Evolutionary conservation across 1,140 invertebrate genomes (phyloP).

Genomic region (Reticulitermes speratus): DNA sequence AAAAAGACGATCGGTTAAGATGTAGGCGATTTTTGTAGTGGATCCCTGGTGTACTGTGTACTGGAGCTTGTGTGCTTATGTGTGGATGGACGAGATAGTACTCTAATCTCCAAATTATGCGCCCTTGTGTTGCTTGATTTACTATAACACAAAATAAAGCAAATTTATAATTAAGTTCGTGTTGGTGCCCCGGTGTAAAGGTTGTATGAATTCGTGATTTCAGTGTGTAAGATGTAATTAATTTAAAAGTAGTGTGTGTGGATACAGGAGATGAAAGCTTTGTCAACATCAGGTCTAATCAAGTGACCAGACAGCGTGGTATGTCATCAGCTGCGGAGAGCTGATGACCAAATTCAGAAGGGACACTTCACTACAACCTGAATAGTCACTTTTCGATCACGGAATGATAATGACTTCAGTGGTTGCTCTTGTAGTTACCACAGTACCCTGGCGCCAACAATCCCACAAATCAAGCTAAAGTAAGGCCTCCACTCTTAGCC

Average conservation of each 20-base stretch:
- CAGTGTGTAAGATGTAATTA: background rate
- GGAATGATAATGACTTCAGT: background rate
- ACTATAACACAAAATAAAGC: no score
- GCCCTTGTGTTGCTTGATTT: no score
- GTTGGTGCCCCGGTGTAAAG: no score
- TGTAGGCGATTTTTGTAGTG: no score
- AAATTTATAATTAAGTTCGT: no score
- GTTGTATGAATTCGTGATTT: background rate
- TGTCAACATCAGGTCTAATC: background rate
- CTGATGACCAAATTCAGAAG: background rate
- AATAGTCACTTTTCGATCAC: background rate
- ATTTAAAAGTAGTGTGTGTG: background rate
- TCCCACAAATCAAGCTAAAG: background rate
- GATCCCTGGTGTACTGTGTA: no score
- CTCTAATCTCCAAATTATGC: no score
- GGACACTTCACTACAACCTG: background rate
- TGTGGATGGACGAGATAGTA: no score
- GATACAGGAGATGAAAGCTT: background rate
- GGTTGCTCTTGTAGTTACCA: background rate
- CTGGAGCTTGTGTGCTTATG: no score
- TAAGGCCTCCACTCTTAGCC: background rate
- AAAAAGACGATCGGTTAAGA: no score
- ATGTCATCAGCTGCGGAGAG: background rate
- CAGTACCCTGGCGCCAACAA: slow-evolving; percentile 4
- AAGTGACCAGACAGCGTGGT: background rate